Percentiles rank a stretch among this genome's conserved stretches.
phyloP scores from a whole-genome alignment of 2,113 vertebrate genomes.

The Rousettus leschenaultii region DNA sequence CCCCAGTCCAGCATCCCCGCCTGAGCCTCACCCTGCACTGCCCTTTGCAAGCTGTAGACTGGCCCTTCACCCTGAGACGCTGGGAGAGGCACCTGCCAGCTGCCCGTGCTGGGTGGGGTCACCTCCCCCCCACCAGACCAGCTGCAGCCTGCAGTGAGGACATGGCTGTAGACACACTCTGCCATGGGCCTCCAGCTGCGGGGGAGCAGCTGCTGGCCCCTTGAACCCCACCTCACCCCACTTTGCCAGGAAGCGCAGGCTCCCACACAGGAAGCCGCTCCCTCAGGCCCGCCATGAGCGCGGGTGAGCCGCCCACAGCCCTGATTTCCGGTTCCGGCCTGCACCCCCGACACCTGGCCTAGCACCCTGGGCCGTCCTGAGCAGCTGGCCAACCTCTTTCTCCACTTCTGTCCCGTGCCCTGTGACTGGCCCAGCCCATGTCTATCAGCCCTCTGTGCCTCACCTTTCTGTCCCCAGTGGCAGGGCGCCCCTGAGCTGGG shows the following conservation, averaged over 20 bases:
- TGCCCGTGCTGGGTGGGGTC: accelerated
- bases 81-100: background rate
- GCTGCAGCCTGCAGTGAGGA: background rate
- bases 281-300: background rate
- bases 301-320: background rate
- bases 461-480: background rate
- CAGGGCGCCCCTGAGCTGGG: accelerated
- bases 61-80: too few species aligned
- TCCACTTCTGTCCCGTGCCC: background rate
- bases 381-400: background rate
- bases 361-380: too few species aligned
- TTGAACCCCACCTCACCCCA: background rate
- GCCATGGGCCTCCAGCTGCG: background rate
- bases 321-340: background rate
- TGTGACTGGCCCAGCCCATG: background rate
- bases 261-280: background rate
- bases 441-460: background rate
- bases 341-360: background rate
- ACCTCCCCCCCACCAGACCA: background rate
- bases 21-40: background rate
- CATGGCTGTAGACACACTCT: background rate
- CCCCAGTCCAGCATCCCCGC: background rate
- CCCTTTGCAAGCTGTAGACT: background rate
- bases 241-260: background rate
- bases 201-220: background rate